Percentiles rank a stretch among this genome's conserved stretches.
phyloP scores from a whole-genome alignment of 1,140 invertebrate species.

The Cydia pomonella region DNA sequence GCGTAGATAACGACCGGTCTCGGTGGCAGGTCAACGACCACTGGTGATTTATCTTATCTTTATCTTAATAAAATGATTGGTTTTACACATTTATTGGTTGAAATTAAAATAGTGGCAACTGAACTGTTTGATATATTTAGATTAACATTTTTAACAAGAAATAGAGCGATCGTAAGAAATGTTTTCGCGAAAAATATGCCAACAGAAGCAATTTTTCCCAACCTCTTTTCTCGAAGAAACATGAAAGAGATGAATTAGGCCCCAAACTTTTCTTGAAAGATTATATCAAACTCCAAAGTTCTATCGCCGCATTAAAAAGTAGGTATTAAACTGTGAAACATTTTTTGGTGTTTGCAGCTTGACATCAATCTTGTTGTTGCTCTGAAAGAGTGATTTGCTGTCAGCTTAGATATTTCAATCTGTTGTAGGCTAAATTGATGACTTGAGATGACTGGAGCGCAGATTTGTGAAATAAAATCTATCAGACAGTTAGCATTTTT shows the following conservation, averaged over 20 bases:
- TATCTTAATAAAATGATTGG: too few relatives aligned
- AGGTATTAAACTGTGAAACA: slow-evolving; percentile 24
- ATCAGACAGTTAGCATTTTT: not conserved
- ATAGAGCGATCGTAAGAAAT: slow-evolving; percentile 1
- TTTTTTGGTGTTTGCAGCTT: slow-evolving; percentile 21
- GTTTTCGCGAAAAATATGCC: not conserved
- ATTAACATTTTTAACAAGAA: not conserved
- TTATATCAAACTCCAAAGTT: slow-evolving; percentile 28
- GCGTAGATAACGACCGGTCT: too few relatives aligned
- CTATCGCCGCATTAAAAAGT: slow-evolving; percentile 25
- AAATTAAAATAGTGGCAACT: too few relatives aligned
- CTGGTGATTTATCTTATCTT: too few relatives aligned
- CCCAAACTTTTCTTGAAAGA: slow-evolving; percentile 20
- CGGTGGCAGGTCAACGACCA: too few relatives aligned
- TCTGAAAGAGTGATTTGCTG: slow-evolving; percentile 22
- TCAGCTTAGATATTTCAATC: slow-evolving; percentile 21
- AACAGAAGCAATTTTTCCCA: slow-evolving; percentile 1
- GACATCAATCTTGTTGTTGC: slow-evolving; percentile 20
- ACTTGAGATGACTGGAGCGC: not conserved
- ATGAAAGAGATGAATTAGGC: slow-evolving; percentile 28
- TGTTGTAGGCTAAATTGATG: slow-evolving; percentile 24
- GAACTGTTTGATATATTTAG: not conserved
- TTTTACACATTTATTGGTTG: too few relatives aligned
- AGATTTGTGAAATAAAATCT: not conserved
- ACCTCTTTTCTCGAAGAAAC: slow-evolving; percentile 15